These are phyloP conservation scores for Metalampra italica DNA, from an alignment of 2,888 invertebrate genomes.

Conservation along the genomic window DNA sequence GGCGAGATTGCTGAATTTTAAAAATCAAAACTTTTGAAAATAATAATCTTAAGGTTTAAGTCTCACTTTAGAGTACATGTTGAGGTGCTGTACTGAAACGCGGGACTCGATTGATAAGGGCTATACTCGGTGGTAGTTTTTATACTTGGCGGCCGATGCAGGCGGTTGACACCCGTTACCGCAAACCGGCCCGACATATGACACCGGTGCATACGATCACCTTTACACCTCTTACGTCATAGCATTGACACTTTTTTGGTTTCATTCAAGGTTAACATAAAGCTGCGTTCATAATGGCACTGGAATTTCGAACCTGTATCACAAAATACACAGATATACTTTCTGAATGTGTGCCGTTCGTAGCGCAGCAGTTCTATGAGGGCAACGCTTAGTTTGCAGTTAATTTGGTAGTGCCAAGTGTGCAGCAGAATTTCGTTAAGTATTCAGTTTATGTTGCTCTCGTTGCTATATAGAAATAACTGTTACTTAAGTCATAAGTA, in stretches of 20 bases:
- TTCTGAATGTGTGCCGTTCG: too few relatives aligned
- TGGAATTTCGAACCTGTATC: not conserved
- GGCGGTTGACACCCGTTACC: conserved; percentile 50
- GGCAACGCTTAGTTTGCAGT: too few relatives aligned
- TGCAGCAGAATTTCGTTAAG: too few relatives aligned
- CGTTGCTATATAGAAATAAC: too few relatives aligned
- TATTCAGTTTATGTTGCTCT: too few relatives aligned
- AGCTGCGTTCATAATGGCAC: conserved; percentile 31
- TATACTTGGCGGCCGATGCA: conserved; percentile 53
- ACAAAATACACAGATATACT: too few relatives aligned
- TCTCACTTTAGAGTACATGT: conserved; percentile 71
- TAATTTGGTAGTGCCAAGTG: too few relatives aligned
- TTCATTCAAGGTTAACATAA: conserved; percentile 62
- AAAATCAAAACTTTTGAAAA: too few relatives aligned
- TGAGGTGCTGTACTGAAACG: conserved; percentile 50
- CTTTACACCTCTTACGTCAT: conserved; percentile 64
- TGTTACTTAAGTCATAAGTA: too few relatives aligned
- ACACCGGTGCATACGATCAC: conserved; percentile 60
- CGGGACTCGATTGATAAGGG: conserved; percentile 60
- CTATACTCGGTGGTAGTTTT: conserved; percentile 58
- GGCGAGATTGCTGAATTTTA: too few relatives aligned
- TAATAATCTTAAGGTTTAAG: conserved; percentile 1
- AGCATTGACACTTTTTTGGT: conserved; percentile 47
- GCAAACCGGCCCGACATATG: conserved; percentile 63
- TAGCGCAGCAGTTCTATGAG: too few relatives aligned